These are phyloP conservation scores for Thalassarche chlororhynchos DNA, from an alignment of 2,113 vertebrate species.

Conservation along the genomic window DNA sequence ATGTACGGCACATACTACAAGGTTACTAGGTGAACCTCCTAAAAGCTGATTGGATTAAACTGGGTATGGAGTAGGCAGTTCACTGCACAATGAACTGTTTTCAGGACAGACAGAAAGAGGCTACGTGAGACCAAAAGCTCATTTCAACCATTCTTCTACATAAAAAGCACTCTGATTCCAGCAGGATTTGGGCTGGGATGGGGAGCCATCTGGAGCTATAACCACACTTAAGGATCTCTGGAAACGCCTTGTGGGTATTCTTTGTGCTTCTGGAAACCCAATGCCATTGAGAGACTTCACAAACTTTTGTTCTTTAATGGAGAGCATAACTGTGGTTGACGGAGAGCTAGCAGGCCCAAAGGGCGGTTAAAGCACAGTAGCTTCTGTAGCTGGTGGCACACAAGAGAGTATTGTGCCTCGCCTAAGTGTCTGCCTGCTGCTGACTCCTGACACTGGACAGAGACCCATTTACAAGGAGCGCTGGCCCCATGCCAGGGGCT, in stretches of 20 bases:
- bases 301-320: neutral
- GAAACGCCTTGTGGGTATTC: neutral
- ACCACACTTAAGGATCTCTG: constrained; percentile 47
- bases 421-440: neutral
- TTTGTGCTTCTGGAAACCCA: constrained; percentile 37
- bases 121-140: neutral
- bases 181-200: neutral
- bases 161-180: neutral
- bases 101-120: neutral
- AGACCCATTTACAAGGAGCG: neutral
- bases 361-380: neutral
- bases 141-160: neutral
- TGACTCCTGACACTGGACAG: constrained; percentile 42
- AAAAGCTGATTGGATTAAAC: neutral
- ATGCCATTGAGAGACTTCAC: neutral
- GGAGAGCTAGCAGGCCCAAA: neutral
- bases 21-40: neutral
- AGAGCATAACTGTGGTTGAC: neutral
- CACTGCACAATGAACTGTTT: neutral
- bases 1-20: neutral
- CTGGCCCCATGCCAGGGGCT: neutral
- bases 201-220: neutral
- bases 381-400: neutral
- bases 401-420: neutral
- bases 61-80: neutral